Percentiles rank a stretch among this genome's conserved stretches.
Conservation (phyloP, 2,888 invertebrate genomes). For the Caenorhabditis sp. region DNA sequence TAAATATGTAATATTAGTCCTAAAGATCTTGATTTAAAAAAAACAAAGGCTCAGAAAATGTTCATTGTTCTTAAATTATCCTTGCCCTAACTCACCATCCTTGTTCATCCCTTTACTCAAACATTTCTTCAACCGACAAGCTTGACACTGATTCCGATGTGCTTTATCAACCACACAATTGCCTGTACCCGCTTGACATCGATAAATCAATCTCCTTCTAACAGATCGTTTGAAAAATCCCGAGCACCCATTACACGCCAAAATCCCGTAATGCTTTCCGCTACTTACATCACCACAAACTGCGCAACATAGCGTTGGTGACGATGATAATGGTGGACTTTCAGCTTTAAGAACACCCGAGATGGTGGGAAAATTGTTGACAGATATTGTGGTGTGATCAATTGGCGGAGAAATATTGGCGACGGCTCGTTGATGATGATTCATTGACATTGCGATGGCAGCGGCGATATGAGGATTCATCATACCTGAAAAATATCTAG, state of each 20-base stretch:
- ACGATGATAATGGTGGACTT: constrained; percentile 45
- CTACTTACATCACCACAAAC: constrained; percentile 70
- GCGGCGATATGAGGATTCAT: constrained; percentile 52
- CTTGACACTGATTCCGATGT: constrained; percentile 98
- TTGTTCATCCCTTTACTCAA: constrained; percentile 99
- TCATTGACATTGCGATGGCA: constrained; percentile 49
- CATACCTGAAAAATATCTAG: constrained; percentile 24
- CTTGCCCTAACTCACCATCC: constrained; percentile 88
- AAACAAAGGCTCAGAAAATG: too few relatives aligned
- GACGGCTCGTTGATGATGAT: constrained; percentile 42
- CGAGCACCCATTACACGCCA: constrained; percentile 98
- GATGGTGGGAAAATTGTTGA: constrained; percentile 52
- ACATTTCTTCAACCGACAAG: constrained; percentile 96
- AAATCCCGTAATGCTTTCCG: constrained; percentile 77
- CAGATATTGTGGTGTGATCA: constrained; percentile 59
- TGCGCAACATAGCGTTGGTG: constrained; percentile 55
- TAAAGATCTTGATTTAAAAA: too few relatives aligned
- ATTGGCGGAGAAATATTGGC: constrained; percentile 38
- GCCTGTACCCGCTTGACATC: constrained; percentile 96
- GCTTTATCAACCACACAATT: constrained; percentile 97
- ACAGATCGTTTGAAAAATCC: constrained; percentile 75
- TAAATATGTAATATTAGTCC: too few relatives aligned
- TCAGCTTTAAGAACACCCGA: constrained; percentile 29
- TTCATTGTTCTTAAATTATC: too few relatives aligned
- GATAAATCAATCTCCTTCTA: constrained; percentile 64